Conservation (phyloP, 2,797 vertebrate species). For the Coregonus suidteri region DNA sequence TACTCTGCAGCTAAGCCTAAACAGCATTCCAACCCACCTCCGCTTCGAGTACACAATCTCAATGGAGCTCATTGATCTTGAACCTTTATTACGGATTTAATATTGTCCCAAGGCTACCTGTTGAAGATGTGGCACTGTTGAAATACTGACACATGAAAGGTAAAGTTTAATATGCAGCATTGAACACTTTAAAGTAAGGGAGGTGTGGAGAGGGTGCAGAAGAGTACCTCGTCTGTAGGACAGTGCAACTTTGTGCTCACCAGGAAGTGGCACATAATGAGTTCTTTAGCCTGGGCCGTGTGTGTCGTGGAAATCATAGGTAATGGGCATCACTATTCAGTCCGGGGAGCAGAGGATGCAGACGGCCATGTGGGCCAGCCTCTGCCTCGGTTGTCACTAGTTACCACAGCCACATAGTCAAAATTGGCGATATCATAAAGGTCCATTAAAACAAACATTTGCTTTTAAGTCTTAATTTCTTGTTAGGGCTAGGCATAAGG, state of each 20-base stretch:
- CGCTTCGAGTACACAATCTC: background rate
- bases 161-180: background rate
- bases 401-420: too few species aligned
- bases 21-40: slow-evolving; percentile 1
- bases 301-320: background rate
- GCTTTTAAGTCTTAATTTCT: too few species aligned
- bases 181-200: background rate
- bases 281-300: background rate
- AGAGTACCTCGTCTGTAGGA: background rate
- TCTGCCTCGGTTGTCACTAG: too few species aligned
- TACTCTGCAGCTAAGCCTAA: background rate
- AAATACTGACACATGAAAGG: background rate
- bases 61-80: background rate
- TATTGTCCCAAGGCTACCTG: background rate
- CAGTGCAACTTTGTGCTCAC: background rate
- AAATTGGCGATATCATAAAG: too few species aligned
- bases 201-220: background rate
- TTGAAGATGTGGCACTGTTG: background rate
- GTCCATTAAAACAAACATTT: too few species aligned
- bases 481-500: too few species aligned
- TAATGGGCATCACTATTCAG: slow-evolving; percentile 20
- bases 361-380: background rate
- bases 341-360: slow-evolving; percentile 2
- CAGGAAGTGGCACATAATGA: slow-evolving; percentile 11
- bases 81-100: background rate